Percentiles rank a stretch among this genome's conserved stretches.
phyloP scores from a whole-genome alignment of 2,888 invertebrate species.

The Drosophila stalkeri region DNA sequence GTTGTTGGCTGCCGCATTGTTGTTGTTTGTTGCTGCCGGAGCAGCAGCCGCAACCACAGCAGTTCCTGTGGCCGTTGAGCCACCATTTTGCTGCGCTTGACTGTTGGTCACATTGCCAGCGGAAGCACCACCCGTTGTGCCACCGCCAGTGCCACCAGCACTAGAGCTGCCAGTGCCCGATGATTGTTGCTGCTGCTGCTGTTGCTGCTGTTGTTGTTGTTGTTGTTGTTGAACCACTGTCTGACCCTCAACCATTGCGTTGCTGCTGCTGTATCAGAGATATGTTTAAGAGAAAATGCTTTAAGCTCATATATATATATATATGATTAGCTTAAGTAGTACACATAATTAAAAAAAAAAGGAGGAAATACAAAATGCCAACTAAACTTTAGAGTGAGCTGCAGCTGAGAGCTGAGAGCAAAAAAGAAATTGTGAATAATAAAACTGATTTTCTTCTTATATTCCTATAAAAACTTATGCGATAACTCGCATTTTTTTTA shows the following conservation, averaged over 20 bases:
- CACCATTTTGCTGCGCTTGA: slow-evolving; percentile 87
- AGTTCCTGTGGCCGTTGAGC: slow-evolving; percentile 55
- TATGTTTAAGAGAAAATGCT: neutral
- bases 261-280: slow-evolving; percentile 52
- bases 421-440: neutral
- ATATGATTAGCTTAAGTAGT: neutral
- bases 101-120: slow-evolving; percentile 82
- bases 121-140: slow-evolving; percentile 32
- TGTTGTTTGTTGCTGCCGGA: slow-evolving; percentile 82
- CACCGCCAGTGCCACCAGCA: slow-evolving; percentile 30
- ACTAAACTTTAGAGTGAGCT: slow-evolving; percentile 17
- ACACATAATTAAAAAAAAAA: neutral
- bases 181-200: slow-evolving; percentile 60
- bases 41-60: slow-evolving; percentile 43
- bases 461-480: too few species aligned
- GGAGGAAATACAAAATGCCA: neutral
- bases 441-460: neutral
- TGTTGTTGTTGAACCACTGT: slow-evolving; percentile 87
- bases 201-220: slow-evolving; percentile 53
- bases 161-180: slow-evolving; percentile 56
- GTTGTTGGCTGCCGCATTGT: slow-evolving; percentile 84
- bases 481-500: too few species aligned
- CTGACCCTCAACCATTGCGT: slow-evolving; percentile 89
- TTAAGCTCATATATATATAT: neutral
- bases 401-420: neutral